These are phyloP conservation scores for Chrysochloris asiatica DNA, from an alignment of 2,113 vertebrate species.

Conservation along the genomic window DNA sequence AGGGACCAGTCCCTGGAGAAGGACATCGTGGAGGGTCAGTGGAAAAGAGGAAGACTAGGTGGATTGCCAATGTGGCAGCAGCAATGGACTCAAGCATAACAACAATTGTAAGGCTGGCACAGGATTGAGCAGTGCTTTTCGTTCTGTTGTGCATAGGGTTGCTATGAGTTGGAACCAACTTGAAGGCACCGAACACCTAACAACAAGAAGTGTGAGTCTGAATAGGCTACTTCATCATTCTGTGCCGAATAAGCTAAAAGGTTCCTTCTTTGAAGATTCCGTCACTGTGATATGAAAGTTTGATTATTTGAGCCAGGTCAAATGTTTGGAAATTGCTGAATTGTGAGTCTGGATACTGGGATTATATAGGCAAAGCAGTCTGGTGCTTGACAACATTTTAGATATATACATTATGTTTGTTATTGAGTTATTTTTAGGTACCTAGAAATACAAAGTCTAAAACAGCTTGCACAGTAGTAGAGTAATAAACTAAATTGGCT, in stretches of 20 bases:
- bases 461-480: background rate
- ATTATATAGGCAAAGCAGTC: background rate
- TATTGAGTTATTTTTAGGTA: too few species aligned
- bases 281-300: background rate
- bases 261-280: background rate
- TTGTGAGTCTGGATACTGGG: background rate
- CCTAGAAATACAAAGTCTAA: background rate
- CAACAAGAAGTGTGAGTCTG: background rate
- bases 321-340: background rate
- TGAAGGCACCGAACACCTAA: too few species aligned
- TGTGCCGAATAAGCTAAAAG: background rate
- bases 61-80: too few species aligned
- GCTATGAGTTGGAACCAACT: too few species aligned
- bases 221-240: background rate
- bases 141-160: too few species aligned
- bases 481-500: background rate
- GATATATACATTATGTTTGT: background rate
- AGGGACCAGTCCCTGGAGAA: too few species aligned
- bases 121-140: too few species aligned
- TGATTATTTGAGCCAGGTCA: background rate
- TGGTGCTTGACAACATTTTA: background rate
- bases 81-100: too few species aligned
- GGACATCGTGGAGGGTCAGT: too few species aligned
- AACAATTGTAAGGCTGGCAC: too few species aligned
- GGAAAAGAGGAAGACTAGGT: too few species aligned